These are phyloP conservation scores for Andricus quercusramuli DNA, from an alignment of 2,888 invertebrate species.

Conservation along the genomic window DNA sequence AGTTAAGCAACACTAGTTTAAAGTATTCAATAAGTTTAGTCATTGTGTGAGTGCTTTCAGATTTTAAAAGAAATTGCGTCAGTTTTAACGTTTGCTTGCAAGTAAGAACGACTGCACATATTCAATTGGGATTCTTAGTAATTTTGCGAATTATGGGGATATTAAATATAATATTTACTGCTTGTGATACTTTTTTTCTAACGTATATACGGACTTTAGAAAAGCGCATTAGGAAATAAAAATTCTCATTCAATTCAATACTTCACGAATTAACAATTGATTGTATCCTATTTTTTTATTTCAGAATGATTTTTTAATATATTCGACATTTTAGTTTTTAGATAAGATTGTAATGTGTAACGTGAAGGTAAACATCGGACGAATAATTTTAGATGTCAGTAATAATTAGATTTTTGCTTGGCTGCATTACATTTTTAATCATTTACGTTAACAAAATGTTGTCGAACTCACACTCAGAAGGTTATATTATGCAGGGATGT, in stretches of 20 bases:
- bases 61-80: not conserved
- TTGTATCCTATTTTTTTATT: not conserved
- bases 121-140: not conserved
- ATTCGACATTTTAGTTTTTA: conserved; percentile 3
- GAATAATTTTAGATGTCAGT: not conserved
- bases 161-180: conserved; percentile 8
- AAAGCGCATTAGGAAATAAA: not conserved
- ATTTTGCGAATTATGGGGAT: not conserved
- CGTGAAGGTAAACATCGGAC: not conserved
- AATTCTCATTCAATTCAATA: not conserved
- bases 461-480: not conserved
- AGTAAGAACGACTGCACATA: not conserved
- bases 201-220: not conserved
- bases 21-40: not conserved
- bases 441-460: not conserved
- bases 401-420: not conserved
- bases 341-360: not conserved
- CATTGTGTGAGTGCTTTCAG: not conserved
- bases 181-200: conserved; percentile 34
- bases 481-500: not conserved
- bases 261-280: not conserved
- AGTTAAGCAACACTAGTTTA: conserved; percentile 3
- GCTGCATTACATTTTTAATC: not conserved
- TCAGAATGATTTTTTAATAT: not conserved
- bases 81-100: not conserved